Evolutionary conservation across 2,113 vertebrate species (phyloP), one percentile per base, ranked within the genome.

Genomic region (Passerina amoena): DNA sequence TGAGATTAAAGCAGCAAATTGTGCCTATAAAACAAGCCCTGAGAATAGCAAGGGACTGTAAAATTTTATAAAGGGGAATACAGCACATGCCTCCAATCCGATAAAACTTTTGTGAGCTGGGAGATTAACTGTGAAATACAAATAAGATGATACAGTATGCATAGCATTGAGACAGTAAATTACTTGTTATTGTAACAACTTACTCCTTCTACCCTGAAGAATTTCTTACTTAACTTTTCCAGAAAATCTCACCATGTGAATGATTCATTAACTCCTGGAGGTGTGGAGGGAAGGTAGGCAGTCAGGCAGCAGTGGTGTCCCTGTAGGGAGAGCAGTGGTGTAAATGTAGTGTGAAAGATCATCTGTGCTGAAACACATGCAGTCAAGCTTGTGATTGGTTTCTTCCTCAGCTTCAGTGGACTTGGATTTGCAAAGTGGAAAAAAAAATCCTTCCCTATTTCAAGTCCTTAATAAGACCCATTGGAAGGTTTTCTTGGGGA

Each of bases 1-100:
- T 97, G 96, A 98, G 96, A 98, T 98, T 98, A 98, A 98, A 98
- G 96, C 96, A 98, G 98, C 97, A 98, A 98, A 98, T 97, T 98
- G 97, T 97, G 97, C 97, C 97, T 96, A 97, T 98, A 98, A 98
- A 98, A 97, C 97, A 98, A 97, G 97, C 86, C 81, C 94, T 92
- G 97, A 97, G 96, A 98, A 98, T 97, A 97, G 97, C 95, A 97
- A 91, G 96, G 97, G 94, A 97, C 95, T 96, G 95, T 98, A 98
- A 98, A 98, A 97, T 98, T 98, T 98, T 98, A 97, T 97, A 97
- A 98, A 98, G 95, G 97, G 91, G 96, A 97, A 96, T 97, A 95
- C 95, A 97, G 96, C 96, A 95, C 97, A 95, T 98, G 97, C 90
- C 86, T 98, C 93, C 96, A 96, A 95, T 97, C 96, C 16, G 94